Percentiles rank a stretch among this genome's conserved stretches.
These are phyloP conservation scores for Hozukius guyotensis DNA, from an alignment of 2,797 vertebrate genomes.

Conservation along the genomic window DNA sequence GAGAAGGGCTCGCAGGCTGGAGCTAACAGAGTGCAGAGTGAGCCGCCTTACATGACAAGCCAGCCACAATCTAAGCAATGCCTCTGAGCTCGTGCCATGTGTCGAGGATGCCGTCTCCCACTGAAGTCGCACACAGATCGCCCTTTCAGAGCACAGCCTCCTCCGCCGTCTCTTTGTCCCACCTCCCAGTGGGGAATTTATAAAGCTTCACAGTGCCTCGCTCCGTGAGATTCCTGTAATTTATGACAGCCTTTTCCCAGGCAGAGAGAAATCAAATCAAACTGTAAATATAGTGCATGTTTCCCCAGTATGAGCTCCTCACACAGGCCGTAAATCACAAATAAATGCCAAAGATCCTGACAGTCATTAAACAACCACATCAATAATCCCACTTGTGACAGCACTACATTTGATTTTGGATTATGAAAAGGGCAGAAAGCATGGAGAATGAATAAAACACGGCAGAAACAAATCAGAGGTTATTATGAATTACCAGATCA, in stretches of 20 bases:
- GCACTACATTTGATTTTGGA: slow-evolving; percentile 68
- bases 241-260: slow-evolving; percentile 73
- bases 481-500: slow-evolving; percentile 43
- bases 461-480: slow-evolving; percentile 39
- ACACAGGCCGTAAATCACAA: slow-evolving; percentile 59
- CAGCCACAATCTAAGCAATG: slow-evolving; percentile 53
- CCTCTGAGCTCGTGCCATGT: slow-evolving; percentile 70
- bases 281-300: slow-evolving; percentile 75
- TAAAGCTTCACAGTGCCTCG: slow-evolving; percentile 59
- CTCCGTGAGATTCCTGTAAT: slow-evolving; percentile 71
- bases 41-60: slow-evolving; percentile 52
- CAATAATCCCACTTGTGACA: slow-evolving; percentile 74
- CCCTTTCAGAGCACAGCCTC: slow-evolving; percentile 62
- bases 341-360: slow-evolving; percentile 68
- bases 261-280: slow-evolving; percentile 78
- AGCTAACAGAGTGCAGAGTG: slow-evolving; percentile 35
- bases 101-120: slow-evolving; percentile 61
- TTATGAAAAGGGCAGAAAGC: slow-evolving; percentile 65
- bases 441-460: slow-evolving; percentile 59
- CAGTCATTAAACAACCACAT: slow-evolving; percentile 77
- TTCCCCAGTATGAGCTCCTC: slow-evolving; percentile 68
- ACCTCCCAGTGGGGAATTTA: slow-evolving; percentile 60
- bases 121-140: slow-evolving; percentile 67
- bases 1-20: slow-evolving; percentile 20
- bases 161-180: slow-evolving; percentile 61